Base-by-base conservation (phyloP, 2,888 invertebrate species). In the Tryphoninae sp. region DNA sequence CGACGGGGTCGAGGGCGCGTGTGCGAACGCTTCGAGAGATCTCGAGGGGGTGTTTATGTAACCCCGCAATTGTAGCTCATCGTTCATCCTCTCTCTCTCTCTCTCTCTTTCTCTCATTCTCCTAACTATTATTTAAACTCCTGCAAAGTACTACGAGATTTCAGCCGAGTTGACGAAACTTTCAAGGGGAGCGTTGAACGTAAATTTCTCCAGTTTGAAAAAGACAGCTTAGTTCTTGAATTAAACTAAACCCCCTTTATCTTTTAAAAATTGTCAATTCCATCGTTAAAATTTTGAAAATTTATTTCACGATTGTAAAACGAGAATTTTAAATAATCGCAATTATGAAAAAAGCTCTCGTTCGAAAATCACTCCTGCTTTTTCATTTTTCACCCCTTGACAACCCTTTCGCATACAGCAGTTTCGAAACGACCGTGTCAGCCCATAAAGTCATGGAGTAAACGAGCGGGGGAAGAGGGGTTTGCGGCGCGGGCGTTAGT, bases 1-100 rank as follows among this genome's bases (percentile, higher is more conserved):
- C 78, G 81, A 81, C 45, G 61, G 59, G 49, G 33, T 6, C 33
- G 33, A 67, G 69, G 79, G 42, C 53, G 73, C 33, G 67, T 9
- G 26, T 13, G n/a, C 16, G 45, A 23, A 33, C 22, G 51, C 22
- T 53, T 42, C 9, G 53, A n/a, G 55, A 71, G 67, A 55, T 75
- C 59, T 42, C 19, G 19, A 65, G 75, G 11, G 59, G 49, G 40
- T 26, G 62, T 76, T 82, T 61, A 71, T 49, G 67, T 16, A 72
- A 62, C 19, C 19, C 59, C 74, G 26, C 42, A 49, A 33, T 75
- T 78, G 6, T 33, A 33, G 33, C 33, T 33, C 33, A 33, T 33
- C 33, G 33, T 33, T 33, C 33, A 33, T 33, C 33, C 33, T 33
- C 33, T 2, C 33, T 7, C 33, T 59, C 58, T 58, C 42, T 33